Conservation (phyloP, 2,888 invertebrate species). For the Xylota sylvarum region DNA sequence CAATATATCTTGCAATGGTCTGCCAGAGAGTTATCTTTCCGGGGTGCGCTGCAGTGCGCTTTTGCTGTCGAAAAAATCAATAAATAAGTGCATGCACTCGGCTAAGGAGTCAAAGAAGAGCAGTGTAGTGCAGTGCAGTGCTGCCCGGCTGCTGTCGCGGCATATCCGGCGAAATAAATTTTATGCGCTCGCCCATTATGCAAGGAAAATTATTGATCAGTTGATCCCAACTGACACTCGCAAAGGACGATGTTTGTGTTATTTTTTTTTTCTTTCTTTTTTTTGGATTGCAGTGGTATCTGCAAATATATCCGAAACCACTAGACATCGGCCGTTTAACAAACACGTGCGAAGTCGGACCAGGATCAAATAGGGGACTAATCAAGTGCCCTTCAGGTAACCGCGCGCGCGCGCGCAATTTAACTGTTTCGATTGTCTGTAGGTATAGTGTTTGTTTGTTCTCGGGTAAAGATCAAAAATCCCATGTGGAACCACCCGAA, state of each 20-base stretch:
- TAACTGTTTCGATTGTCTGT: conserved; percentile 55
- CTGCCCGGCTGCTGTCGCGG: conserved; percentile 72
- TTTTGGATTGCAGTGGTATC: conserved; percentile 7
- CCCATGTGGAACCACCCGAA: conserved; percentile 49
- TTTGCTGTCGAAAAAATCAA: conserved; percentile 76
- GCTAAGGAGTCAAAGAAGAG: conserved; percentile 73
- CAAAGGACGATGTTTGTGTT: conserved; percentile 68
- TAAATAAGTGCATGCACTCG: conserved; percentile 75
- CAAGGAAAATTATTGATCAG: conserved; percentile 76
- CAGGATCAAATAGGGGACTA: conserved; percentile 66
- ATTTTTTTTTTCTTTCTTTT: conserved; percentile 27
- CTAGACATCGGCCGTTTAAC: conserved; percentile 56
- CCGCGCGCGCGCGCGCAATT: conserved; percentile 57
- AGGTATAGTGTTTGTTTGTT: conserved; percentile 58
- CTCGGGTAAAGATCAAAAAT: conserved; percentile 71
- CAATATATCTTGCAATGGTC: conserved; percentile 78
- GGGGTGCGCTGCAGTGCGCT: conserved; percentile 64
- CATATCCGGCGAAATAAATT: conserved; percentile 76
- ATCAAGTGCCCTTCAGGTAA: conserved; percentile 39
- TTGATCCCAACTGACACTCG: conserved; percentile 76
- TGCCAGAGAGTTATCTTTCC: conserved; percentile 74
- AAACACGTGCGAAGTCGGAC: conserved; percentile 68
- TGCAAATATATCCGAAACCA: conserved; percentile 66
- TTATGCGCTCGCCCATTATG: conserved; percentile 77
- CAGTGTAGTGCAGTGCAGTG: conserved; percentile 42